Conservation (phyloP, 2,113 vertebrate genomes). For the Mesocricetus auratus region DNA sequence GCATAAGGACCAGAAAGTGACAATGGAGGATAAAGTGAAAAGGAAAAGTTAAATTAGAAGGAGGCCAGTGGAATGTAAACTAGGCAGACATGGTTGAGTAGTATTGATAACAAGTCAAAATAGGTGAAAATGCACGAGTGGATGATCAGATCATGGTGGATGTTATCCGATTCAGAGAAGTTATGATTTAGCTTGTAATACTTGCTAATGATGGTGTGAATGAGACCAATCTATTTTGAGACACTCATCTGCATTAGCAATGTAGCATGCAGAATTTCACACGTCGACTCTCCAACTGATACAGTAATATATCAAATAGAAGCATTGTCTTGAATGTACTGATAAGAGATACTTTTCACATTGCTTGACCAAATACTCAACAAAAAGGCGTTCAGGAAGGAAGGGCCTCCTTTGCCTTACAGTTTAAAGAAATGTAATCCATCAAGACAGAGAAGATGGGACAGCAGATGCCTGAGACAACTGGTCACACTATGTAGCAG, state of each 20-base stretch:
- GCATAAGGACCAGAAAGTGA: neutral
- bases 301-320: constrained; percentile 79
- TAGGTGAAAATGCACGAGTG: neutral
- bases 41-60: neutral
- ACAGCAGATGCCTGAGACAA: too few relatives aligned
- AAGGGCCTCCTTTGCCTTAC: neutral
- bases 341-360: neutral
- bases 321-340: constrained; percentile 79
- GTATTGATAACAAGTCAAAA: neutral
- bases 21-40: neutral
- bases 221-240: neutral
- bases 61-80: neutral
- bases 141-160: neutral
- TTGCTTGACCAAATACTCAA: neutral
- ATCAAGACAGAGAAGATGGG: too few relatives aligned
- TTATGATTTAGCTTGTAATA: neutral
- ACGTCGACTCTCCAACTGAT: constrained; percentile 68
- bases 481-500: neutral
- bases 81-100: neutral
- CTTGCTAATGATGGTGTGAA: neutral
- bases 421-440: neutral
- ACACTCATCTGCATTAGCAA: constrained; percentile 79
- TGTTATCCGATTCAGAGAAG: neutral
- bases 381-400: neutral
- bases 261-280: constrained; percentile 81